Percentiles rank a stretch among this genome's conserved stretches.
Evolutionary conservation across 2,113 vertebrate species (phyloP).

Genomic region (Xiphorhynchus elegans): DNA sequence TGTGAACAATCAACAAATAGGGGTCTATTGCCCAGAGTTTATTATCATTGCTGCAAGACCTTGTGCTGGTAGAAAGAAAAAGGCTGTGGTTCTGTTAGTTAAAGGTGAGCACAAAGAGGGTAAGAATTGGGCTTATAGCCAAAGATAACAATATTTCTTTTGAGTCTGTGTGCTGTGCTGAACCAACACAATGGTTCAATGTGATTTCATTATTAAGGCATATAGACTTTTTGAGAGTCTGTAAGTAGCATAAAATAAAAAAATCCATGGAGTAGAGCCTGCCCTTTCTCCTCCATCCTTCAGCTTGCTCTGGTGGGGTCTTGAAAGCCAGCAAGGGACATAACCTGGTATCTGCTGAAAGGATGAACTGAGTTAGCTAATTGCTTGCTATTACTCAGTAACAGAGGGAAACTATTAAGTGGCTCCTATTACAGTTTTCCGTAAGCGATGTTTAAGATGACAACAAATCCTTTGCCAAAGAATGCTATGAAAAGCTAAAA

Average conservation of each 20-base stretch:
- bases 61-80: neutral
- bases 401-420: conserved; percentile 50
- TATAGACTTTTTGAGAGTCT: neutral
- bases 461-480: conserved; percentile 31
- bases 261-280: neutral
- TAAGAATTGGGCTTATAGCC: neutral
- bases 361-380: conserved; percentile 27
- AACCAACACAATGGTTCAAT: neutral
- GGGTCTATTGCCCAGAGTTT: neutral
- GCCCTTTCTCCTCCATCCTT: neutral
- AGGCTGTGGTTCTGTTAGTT: neutral
- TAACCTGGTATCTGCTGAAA: conserved; percentile 5
- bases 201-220: neutral
- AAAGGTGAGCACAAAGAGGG: neutral
- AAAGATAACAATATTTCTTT: conserved; percentile 1
- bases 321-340: neutral
- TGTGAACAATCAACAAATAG: neutral
- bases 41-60: neutral
- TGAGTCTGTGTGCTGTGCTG: neutral
- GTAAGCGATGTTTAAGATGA: conserved; percentile 29
- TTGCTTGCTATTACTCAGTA: neutral
- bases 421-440: conserved; percentile 22
- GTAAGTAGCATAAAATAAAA: neutral
- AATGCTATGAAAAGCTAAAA: conserved; percentile 7
- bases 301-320: neutral